Evolutionary conservation across 2,888 invertebrate species (phyloP).

Genomic region (Poecilus cupreus): DNA sequence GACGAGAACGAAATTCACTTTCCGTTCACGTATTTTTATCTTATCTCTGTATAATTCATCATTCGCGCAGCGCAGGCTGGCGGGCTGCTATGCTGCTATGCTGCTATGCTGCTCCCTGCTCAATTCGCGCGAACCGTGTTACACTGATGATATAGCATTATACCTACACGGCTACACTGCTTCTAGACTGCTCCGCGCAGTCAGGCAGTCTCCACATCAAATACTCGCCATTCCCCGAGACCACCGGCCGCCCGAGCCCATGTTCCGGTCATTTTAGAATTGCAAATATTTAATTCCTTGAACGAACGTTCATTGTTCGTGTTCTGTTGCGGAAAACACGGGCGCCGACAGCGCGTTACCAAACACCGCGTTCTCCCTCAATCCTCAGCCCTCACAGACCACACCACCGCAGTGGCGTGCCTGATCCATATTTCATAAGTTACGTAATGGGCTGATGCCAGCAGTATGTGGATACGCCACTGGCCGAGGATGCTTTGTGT

Average conservation of each 20-base stretch:
- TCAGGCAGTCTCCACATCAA: too few relatives aligned
- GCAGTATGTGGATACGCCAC: conserved; percentile 15
- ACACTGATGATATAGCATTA: conserved; percentile 59
- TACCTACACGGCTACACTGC: conserved; percentile 57
- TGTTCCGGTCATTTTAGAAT: conserved; percentile 55
- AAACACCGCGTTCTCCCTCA: not conserved
- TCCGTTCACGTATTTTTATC: conserved; percentile 69
- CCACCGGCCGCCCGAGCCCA: not conserved
- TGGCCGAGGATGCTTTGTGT: conserved; percentile 10
- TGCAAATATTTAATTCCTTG: conserved; percentile 56
- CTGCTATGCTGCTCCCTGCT: conserved; percentile 2
- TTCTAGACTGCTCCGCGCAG: too few relatives aligned
- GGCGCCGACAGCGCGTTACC: not conserved
- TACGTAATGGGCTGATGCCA: not conserved
- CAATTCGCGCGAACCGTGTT: conserved; percentile 13
- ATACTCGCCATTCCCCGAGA: not conserved
- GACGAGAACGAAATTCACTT: conserved; percentile 66
- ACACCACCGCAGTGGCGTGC: not conserved
- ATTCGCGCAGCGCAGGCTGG: conserved; percentile 68
- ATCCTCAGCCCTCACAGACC: not conserved
- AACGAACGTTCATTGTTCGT: conserved; percentile 52
- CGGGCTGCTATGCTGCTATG: conserved; percentile 64
- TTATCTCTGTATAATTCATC: conserved; percentile 70
- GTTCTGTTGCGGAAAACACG: conserved; percentile 41
- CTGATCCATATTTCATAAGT: conserved; percentile 24